Evolutionary conservation across 2,888 invertebrate species (phyloP), one percentile per base, ranked within the genome.

Genomic region (Cataglyphis rosenhaueri): DNA sequence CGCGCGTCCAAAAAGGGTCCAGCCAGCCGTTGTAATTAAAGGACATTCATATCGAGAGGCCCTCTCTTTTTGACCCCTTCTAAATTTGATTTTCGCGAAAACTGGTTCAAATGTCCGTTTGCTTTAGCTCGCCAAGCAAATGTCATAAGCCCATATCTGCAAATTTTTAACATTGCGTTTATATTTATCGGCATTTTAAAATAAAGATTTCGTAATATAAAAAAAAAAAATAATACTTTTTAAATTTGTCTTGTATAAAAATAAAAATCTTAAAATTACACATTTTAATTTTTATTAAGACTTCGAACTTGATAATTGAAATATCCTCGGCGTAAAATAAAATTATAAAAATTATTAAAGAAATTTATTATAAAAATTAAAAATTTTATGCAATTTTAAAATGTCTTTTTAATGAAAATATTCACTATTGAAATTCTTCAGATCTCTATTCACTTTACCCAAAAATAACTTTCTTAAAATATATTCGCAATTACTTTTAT

Each of bases 1-100:
- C 75, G 86, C 62, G 59, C 32, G 52, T 65, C 38, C 61, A 66
- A 65, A 65, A 48, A 84, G 84, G 84, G 73, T 83, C 82, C 87
- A 87, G 86, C 89, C 87, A 86, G 73, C 88, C 64, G 82, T 83
- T 85, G 89, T 85, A 89, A 89, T 89, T 89, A 89, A 90, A 86
- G 86, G 90, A 86, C 87, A 89, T 89, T 89, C 89, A 88, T 85
- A 88, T 89, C 84, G 87, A 73, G 70, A 62, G 79, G 61, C 21
- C 70, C 57, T 66, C 66, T 59, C 82, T 44, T 74, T 74, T 61
- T 62, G 66, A 84, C 71, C 88, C 82, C 73, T 84, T 86, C 66
- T 62, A n/a, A 41, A 71, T 44, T 68, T 18, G 12, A 2, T 32
- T 78, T 78, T 81, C 87, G 84, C 86, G 87, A 82, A 84, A 89